These are phyloP conservation scores for Trissoscelio sp. DNA, from an alignment of 2,888 invertebrate genomes.

Conservation along the genomic window DNA sequence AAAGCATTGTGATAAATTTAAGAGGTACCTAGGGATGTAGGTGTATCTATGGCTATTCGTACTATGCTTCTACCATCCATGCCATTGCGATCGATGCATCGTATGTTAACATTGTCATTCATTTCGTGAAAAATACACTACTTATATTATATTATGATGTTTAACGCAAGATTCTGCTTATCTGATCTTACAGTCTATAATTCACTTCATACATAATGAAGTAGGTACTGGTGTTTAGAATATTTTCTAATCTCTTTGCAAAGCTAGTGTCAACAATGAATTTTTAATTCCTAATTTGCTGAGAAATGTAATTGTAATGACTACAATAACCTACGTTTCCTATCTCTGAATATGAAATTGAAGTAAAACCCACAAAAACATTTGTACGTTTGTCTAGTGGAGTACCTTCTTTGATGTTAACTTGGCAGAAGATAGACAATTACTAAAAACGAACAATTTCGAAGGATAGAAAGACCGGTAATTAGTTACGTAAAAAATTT, in stretches of 20 bases:
- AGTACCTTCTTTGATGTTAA: no score
- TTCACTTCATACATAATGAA: not conserved
- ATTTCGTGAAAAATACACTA: slow-evolving; percentile 43
- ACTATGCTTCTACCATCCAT: slow-evolving; percentile 41
- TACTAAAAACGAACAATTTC: slow-evolving; percentile 4
- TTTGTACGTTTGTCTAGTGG: no score
- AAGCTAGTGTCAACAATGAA: no score
- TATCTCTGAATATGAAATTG: no score
- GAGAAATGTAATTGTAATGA: no score
- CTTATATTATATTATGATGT: slow-evolving; percentile 34
- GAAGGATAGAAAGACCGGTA: not conserved
- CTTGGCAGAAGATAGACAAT: slow-evolving; percentile 9
- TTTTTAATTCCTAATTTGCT: no score
- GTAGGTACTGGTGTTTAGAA: no score
- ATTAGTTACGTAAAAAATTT: slow-evolving; percentile 12
- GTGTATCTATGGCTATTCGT: slow-evolving; percentile 33
- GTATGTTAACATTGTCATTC: slow-evolving; percentile 69
- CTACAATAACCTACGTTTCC: no score
- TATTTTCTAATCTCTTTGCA: no score
- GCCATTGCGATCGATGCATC: slow-evolving; percentile 43
- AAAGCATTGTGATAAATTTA: slow-evolving; percentile 72
- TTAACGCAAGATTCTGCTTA: slow-evolving; percentile 21
- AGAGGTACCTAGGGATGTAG: slow-evolving; percentile 68
- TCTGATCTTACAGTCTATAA: not conserved
- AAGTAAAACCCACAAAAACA: no score